phyloP scores from a whole-genome alignment of 2,113 vertebrate genomes.

The Bambusicola thoracicus region DNA sequence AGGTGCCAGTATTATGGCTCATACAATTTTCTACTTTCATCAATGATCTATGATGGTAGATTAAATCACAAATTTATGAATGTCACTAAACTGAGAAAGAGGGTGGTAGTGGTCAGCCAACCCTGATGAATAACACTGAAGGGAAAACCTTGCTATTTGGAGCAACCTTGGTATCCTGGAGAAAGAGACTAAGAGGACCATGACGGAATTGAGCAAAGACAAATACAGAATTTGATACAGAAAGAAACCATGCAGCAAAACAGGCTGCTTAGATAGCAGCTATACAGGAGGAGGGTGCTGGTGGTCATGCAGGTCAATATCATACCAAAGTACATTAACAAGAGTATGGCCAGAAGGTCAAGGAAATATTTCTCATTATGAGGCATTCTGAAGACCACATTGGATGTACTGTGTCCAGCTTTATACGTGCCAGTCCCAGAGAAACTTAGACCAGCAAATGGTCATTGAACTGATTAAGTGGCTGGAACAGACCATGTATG shows the following conservation, averaged over 20 bases:
- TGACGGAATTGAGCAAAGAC: background rate
- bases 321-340: background rate
- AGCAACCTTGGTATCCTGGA: background rate
- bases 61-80: background rate
- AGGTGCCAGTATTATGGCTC: background rate
- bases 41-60: background rate
- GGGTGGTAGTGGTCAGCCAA: background rate
- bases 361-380: background rate
- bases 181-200: background rate
- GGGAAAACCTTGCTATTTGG: background rate
- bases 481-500: background rate
- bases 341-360: background rate
- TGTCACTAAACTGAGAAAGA: background rate
- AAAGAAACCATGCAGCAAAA: background rate
- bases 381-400: background rate
- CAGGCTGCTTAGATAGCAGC: background rate
- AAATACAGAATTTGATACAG: background rate
- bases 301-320: background rate
- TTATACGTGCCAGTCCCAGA: fast-evolving
- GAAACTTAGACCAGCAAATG: background rate
- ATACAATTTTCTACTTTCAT: background rate
- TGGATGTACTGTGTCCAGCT: background rate
- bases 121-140: background rate
- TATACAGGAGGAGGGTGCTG: background rate
- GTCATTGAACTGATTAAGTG: background rate